A percentile compares a stretch with the other conserved stretches of the same genome.
Conservation (phyloP, 2,113 vertebrate genomes). For the Nasalis larvatus region DNA sequence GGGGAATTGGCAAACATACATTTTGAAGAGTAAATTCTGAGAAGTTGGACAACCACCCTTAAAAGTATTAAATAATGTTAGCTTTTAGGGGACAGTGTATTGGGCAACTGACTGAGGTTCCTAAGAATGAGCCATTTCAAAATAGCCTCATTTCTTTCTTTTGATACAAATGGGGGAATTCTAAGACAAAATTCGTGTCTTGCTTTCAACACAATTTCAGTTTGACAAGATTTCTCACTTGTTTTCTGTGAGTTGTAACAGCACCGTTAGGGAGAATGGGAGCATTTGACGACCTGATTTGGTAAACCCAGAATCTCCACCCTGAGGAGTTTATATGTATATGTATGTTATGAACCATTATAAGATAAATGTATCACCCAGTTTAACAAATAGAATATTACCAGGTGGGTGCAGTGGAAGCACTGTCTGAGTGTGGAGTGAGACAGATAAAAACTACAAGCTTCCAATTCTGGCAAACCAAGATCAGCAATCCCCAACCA, state of each 20-base stretch:
- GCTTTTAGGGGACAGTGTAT: not conserved
- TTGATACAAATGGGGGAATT: not conserved
- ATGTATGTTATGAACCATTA: not conserved
- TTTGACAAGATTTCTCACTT: not conserved
- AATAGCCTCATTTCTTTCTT: conserved; percentile 4
- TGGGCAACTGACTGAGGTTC: not conserved
- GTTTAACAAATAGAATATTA: conserved; percentile 27
- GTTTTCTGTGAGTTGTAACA: not conserved
- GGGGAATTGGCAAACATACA: not conserved
- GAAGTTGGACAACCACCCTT: not conserved
- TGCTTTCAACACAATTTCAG: conserved; percentile 28
- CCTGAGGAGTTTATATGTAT: not conserved
- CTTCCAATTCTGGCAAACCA: not conserved
- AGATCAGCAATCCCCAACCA: not conserved
- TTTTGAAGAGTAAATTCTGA: not conserved
- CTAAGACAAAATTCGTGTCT: not conserved
- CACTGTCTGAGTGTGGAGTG: not conserved
- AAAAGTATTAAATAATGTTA: not conserved
- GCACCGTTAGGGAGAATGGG: not conserved
- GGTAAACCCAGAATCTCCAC: not conserved
- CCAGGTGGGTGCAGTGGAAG: not conserved
- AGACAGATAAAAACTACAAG: not conserved
- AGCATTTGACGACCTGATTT: not conserved
- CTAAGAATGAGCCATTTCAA: not conserved
- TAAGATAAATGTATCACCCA: not conserved